These are phyloP conservation scores for Paralvinella palmiformis DNA, from an alignment of 1,140 invertebrate species.

Conservation along the genomic window DNA sequence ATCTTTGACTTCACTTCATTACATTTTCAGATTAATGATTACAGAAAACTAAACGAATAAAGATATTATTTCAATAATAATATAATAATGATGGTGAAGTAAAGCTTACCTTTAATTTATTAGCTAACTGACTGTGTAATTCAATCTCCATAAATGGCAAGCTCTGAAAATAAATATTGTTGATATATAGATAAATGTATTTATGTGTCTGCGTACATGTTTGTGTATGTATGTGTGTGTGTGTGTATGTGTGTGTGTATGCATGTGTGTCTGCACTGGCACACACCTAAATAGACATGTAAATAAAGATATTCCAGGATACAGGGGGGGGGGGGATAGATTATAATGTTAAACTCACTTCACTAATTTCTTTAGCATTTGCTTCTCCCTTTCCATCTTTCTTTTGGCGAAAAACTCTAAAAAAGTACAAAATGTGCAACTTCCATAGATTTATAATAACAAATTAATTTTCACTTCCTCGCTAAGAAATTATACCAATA, in stretches of 20 bases:
- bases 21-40: too few relatives aligned
- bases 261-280: background rate
- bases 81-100: slow-evolving; percentile 4
- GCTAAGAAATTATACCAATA: slow-evolving; percentile 9
- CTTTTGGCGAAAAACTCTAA: slow-evolving; percentile 69
- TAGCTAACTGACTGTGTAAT: slow-evolving; percentile 81
- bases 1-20: too few relatives aligned
- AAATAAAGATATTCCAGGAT: background rate
- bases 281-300: background rate
- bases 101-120: slow-evolving; percentile 71
- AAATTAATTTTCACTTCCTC: slow-evolving; percentile 5
- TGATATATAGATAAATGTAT: background rate
- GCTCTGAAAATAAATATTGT: slow-evolving; percentile 26
- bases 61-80: too few relatives aligned
- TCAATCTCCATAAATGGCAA: slow-evolving; percentile 95
- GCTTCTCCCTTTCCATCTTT: slow-evolving; percentile 74
- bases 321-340: background rate
- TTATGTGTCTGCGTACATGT: background rate
- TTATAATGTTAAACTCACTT: slow-evolving; percentile 39
- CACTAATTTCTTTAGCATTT: slow-evolving; percentile 87
- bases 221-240: background rate
- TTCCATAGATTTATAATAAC: background rate
- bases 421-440: slow-evolving; percentile 15
- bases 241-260: background rate
- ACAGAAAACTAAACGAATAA: too few relatives aligned